Percentiles rank a stretch among this genome's conserved stretches.
Evolutionary conservation across 2,797 vertebrate species (phyloP).

Genomic region (Leptodactylus fallax): DNA sequence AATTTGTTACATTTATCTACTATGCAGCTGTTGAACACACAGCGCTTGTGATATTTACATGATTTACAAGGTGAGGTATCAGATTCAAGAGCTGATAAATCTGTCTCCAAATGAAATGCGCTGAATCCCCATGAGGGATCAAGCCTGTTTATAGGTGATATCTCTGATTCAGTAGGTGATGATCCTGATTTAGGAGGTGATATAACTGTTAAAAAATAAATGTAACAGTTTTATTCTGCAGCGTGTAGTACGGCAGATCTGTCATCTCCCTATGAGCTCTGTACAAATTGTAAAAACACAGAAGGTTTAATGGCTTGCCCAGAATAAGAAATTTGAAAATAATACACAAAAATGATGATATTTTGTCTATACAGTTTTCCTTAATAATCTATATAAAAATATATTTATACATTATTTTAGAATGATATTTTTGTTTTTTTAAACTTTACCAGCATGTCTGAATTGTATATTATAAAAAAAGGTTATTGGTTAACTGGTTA

Average conservation of each 20-base stretch:
- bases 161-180: constrained; percentile 78
- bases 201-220: constrained; percentile 76
- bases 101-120: constrained; percentile 76
- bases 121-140: constrained; percentile 74
- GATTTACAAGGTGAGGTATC: constrained; percentile 78
- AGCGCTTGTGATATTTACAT: constrained; percentile 77
- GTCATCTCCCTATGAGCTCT: constrained; percentile 28
- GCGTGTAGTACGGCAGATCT: constrained; percentile 43
- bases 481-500: constrained; percentile 42
- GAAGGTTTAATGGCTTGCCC: constrained; percentile 20
- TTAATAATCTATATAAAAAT: not conserved
- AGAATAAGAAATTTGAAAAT: not conserved
- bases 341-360: not conserved
- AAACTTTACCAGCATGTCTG: not conserved
- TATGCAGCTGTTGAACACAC: constrained; percentile 72
- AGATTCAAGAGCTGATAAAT: constrained; percentile 78
- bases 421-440: not conserved
- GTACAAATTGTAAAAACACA: constrained; percentile 23
- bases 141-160: constrained; percentile 75
- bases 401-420: not conserved
- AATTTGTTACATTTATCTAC: constrained; percentile 76
- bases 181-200: constrained; percentile 80
- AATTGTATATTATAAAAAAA: constrained; percentile 37
- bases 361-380: not conserved
- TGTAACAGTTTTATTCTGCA: constrained; percentile 59